phyloP scores from a whole-genome alignment of 2,888 invertebrate species.

The Lampropteryx suffumata region DNA sequence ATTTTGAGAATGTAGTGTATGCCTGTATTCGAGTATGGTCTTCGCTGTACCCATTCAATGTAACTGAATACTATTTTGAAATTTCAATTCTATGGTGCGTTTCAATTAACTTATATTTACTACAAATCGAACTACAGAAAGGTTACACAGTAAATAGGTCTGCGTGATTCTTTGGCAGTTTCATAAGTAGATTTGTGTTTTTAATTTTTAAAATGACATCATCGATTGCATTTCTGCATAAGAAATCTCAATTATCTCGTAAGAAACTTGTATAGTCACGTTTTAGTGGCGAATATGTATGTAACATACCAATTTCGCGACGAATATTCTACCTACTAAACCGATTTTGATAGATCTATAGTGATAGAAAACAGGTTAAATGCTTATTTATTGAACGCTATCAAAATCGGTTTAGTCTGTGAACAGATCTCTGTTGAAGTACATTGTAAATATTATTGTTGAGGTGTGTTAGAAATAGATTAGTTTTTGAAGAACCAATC shows the following conservation, averaged over 20 bases:
- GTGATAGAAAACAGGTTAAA: constrained; percentile 9
- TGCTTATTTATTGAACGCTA: constrained; percentile 21
- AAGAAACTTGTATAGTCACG: constrained; percentile 20
- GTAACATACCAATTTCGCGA: constrained; percentile 14
- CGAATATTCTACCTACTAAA: constrained; percentile 9
- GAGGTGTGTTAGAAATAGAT: constrained; percentile 31
- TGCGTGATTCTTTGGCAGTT: too few species aligned
- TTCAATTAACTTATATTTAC: too few species aligned
- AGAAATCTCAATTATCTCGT: constrained; percentile 34
- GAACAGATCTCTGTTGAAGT: constrained; percentile 41
- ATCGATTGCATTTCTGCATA: constrained; percentile 32
- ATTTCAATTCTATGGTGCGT: too few species aligned
- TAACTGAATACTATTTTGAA: too few species aligned
- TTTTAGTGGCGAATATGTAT: constrained; percentile 26
- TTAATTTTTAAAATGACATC: constrained; percentile 15
- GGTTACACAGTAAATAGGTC: too few species aligned
- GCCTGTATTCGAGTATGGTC: too few species aligned
- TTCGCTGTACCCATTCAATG: too few species aligned
- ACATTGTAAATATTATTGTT: constrained; percentile 49
- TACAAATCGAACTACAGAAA: too few species aligned
- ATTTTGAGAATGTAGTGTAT: constrained; percentile 1
- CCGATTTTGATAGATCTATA: constrained; percentile 24
- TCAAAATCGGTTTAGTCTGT: constrained; percentile 22
- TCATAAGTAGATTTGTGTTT: too few species aligned
- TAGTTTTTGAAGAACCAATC: constrained; percentile 54